Percentiles rank a stretch among this genome's conserved stretches.
These are phyloP conservation scores for Proterorhinus semilunaris DNA, from an alignment of 2,113 vertebrate species.

Conservation along the genomic window DNA sequence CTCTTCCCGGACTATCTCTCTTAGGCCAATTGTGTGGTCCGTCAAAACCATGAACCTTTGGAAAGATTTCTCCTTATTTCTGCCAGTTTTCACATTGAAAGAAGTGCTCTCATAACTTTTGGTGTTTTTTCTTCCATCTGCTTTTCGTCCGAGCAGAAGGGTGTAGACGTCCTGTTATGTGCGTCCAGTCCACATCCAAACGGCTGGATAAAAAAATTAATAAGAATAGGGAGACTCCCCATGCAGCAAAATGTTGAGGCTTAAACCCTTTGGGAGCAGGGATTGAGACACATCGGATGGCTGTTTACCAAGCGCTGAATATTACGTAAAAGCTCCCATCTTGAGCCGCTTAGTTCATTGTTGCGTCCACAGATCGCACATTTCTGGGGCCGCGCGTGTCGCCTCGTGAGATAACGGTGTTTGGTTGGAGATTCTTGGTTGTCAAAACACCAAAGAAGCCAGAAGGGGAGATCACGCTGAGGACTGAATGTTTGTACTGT, in stretches of 20 bases:
- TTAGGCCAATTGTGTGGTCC: conserved; percentile 21
- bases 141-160: conserved; percentile 24
- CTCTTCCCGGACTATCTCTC: conserved; percentile 17
- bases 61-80: not conserved
- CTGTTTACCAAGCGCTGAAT: conserved; percentile 10
- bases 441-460: conserved; percentile 11
- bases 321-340: conserved; percentile 11
- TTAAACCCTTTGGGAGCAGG: conserved; percentile 12
- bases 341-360: conserved; percentile 24
- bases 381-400: conserved; percentile 14
- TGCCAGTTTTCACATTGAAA: conserved; percentile 16
- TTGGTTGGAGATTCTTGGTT: conserved; percentile 18
- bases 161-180: conserved; percentile 34
- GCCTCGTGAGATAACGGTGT: conserved; percentile 17
- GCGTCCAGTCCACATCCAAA: conserved; percentile 6
- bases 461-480: not conserved
- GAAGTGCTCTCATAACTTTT: conserved; percentile 1
- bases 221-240: not conserved
- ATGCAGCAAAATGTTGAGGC: not conserved
- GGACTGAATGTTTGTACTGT: not conserved
- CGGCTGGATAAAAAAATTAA: conserved; percentile 4
- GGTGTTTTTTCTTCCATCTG: conserved; percentile 23
- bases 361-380: conserved; percentile 11
- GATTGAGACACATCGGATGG: conserved; percentile 7
- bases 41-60: conserved; percentile 27